A percentile compares a stretch with the other conserved stretches of the same genome.
These are phyloP conservation scores for Monarcha castaneiventris DNA, from an alignment of 2,113 vertebrate genomes.

Conservation along the genomic window DNA sequence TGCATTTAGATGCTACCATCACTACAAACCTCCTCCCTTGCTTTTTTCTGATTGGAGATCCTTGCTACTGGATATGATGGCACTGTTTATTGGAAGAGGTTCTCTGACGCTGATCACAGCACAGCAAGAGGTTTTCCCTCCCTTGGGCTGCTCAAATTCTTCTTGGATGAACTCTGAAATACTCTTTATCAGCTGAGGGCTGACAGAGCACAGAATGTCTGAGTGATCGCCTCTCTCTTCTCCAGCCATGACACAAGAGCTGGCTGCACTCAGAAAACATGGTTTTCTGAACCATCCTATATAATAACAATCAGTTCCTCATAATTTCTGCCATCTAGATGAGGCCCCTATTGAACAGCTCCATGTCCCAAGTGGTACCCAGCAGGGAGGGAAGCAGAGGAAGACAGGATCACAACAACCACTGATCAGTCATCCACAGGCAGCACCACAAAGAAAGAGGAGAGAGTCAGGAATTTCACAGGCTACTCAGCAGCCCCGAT, in stretches of 20 bases:
- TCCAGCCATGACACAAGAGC: background rate
- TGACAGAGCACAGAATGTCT: background rate
- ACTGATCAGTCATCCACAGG: background rate
- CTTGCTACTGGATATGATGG: background rate
- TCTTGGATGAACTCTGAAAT: background rate
- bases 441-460: background rate
- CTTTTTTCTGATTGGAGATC: background rate
- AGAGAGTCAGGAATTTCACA: background rate
- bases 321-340: background rate
- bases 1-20: accelerated
- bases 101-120: background rate
- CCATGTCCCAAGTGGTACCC: background rate
- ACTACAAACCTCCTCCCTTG: background rate
- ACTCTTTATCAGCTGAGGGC: background rate
- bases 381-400: background rate
- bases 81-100: background rate
- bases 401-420: background rate
- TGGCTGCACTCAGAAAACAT: background rate
- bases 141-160: background rate
- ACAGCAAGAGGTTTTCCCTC: accelerated
- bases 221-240: background rate
- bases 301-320: background rate
- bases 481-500: background rate
- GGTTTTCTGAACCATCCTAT: background rate
- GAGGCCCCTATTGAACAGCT: background rate